Evolutionary conservation across 2,888 invertebrate genomes (phyloP).

Genomic region (Abscondita cerata): DNA sequence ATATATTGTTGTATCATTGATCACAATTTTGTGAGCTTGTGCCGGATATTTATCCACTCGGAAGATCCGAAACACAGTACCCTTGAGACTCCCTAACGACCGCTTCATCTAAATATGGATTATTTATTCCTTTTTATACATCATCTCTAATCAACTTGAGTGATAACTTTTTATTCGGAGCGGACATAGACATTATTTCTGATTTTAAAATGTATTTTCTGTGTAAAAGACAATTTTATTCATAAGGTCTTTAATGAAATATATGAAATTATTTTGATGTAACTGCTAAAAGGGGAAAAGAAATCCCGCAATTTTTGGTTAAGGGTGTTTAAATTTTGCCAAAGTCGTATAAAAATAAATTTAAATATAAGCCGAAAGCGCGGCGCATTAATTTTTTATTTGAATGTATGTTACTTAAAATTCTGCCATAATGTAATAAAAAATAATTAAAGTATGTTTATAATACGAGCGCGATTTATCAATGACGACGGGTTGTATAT

Average conservation of each 20-base stretch:
- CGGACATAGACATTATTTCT: conserved; percentile 55
- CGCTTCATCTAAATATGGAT: conserved; percentile 57
- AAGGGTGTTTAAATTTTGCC: background rate
- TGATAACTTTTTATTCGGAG: conserved; percentile 54
- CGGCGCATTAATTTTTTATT: background rate
- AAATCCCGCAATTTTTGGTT: background rate
- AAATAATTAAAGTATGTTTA: no score
- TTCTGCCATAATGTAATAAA: no score
- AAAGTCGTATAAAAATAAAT: background rate
- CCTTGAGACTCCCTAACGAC: conserved; percentile 53
- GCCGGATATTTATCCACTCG: conserved; percentile 37
- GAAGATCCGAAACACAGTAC: conserved; percentile 45
- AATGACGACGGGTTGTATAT: conserved; percentile 1
- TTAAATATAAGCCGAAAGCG: background rate
- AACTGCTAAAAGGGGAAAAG: background rate
- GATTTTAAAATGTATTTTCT: conserved; percentile 48
- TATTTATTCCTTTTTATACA: conserved; percentile 56
- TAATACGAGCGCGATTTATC: background rate
- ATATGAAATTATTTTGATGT: conserved; percentile 10
- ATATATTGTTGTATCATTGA: conserved; percentile 32
- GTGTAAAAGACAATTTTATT: conserved; percentile 39
- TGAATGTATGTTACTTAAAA: no score
- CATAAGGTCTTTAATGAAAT: conserved; percentile 26
- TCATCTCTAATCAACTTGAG: conserved; percentile 57
- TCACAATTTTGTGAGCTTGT: conserved; percentile 35